Conservation (phyloP, 2,888 invertebrate genomes). For the Amitus sp. region DNA sequence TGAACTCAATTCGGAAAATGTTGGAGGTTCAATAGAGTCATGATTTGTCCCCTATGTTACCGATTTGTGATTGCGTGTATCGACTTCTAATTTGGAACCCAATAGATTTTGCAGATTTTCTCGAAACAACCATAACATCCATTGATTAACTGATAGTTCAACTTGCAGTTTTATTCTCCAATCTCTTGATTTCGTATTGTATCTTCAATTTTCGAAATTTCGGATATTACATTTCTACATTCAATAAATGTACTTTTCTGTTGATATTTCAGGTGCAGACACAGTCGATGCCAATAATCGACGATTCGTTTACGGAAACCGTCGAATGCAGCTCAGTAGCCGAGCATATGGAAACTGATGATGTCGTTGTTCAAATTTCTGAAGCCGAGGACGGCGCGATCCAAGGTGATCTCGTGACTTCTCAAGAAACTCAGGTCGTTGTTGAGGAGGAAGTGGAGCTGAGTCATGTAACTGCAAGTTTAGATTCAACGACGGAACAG, state of each 20-base stretch:
- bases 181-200: too few species aligned
- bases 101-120: too few species aligned
- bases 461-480: too few species aligned
- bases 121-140: too few species aligned
- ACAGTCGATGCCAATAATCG: conserved; percentile 63
- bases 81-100: too few species aligned
- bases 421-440: conserved; percentile 3
- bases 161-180: not conserved
- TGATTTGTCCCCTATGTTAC: too few species aligned
- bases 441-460: not conserved
- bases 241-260: not conserved
- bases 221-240: too few species aligned
- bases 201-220: too few species aligned
- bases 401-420: conserved; percentile 3
- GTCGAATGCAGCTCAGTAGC: conserved; percentile 43
- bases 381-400: conserved; percentile 20
- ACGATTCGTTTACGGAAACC: conserved; percentile 55
- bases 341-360: conserved; percentile 49
- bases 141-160: too few species aligned
- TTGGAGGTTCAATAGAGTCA: too few species aligned
- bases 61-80: too few species aligned
- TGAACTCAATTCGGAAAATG: too few species aligned
- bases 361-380: conserved; percentile 43
- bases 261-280: conserved; percentile 54
- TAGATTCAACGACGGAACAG: conserved; percentile 43